Evolutionary conservation across 2,113 vertebrate genomes (phyloP).

Genomic region (Caranx melampygus): DNA sequence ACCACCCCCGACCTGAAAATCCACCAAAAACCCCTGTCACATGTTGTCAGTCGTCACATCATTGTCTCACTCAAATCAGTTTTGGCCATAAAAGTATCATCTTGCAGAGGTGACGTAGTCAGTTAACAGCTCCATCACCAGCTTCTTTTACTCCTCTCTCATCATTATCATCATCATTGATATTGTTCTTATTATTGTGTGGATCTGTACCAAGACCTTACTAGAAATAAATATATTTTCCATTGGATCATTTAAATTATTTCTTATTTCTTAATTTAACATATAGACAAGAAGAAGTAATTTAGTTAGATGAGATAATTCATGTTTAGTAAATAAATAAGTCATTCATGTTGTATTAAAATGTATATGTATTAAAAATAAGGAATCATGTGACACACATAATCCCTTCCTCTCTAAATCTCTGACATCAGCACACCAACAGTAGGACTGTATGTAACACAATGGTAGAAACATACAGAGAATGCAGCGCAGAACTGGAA

Average conservation of each 20-base stretch:
- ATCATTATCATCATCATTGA: background rate
- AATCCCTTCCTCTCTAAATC: background rate
- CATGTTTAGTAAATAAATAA: background rate
- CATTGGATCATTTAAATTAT: background rate
- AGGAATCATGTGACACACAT: background rate
- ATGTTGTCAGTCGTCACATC: slow-evolving; percentile 9
- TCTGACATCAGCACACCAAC: too few relatives aligned
- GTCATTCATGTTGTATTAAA: background rate
- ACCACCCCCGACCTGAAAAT: background rate
- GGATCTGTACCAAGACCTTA: background rate
- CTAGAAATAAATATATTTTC: background rate
- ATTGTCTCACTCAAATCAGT: slow-evolving; percentile 1
- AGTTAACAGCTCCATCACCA: background rate
- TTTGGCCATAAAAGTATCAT: slow-evolving; percentile 24
- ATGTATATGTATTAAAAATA: background rate
- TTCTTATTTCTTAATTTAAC: background rate
- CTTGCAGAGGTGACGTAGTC: background rate
- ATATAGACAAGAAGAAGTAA: background rate
- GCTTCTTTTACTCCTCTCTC: background rate
- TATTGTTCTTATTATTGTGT: background rate
- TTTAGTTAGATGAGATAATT: background rate
- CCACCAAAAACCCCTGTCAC: slow-evolving; percentile 6
- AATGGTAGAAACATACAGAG: background rate
- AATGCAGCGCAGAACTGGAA: background rate
- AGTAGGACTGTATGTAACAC: background rate